Base-by-base conservation (phyloP, 2,113 vertebrate genomes). In the Clarias batrachus region DNA sequence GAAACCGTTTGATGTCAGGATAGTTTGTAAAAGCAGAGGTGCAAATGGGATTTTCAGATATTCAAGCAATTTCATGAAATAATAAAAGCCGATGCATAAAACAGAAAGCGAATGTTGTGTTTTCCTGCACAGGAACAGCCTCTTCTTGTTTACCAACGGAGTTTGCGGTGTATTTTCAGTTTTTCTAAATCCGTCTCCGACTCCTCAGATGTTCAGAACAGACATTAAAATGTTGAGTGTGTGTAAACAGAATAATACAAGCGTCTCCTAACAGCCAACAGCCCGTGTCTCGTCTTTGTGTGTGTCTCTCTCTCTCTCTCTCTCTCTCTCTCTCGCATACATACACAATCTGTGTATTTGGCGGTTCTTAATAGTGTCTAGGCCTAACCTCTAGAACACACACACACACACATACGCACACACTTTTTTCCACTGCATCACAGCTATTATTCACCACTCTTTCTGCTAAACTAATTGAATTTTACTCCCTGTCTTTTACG, bases 331-430 rank as follows among this genome's bases (percentile, higher is more conserved):
- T 48, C 60, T 48, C 60, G 63, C 60, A 82, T 23, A 74, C 71
- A 66, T 19, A 66, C 59, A 48, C 60, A 82, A 12, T 83, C 81
- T 83, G 83, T 76, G 33, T 52, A 37, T 63, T 85, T 77, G 56
- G n/a, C 9, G 3, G 33, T 37, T 85, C 16, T 77, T 63, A 77
- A 77, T 85, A 30, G 37, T 52, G 71, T 85, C 41, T 30, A 73
- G n/a, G 71, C 2, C 41, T 63, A 41, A 76, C 65, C 48, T 70
- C 48, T 54, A 70, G 71, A 76, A 68, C 62, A 80, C 71, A 85
- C 57, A 78, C 41, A 79, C 83, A 84, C 82, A 84, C 84, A 65
- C 62, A 63, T 68, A 54, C 23, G n/a, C 66, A 81, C 54, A 80
- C 59, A 19, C 12, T 60, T 62, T 62, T 78, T 77, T 41, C 85